These are phyloP conservation scores for Gasteruption jaculator DNA, from an alignment of 2,888 invertebrate species.

Conservation along the genomic window DNA sequence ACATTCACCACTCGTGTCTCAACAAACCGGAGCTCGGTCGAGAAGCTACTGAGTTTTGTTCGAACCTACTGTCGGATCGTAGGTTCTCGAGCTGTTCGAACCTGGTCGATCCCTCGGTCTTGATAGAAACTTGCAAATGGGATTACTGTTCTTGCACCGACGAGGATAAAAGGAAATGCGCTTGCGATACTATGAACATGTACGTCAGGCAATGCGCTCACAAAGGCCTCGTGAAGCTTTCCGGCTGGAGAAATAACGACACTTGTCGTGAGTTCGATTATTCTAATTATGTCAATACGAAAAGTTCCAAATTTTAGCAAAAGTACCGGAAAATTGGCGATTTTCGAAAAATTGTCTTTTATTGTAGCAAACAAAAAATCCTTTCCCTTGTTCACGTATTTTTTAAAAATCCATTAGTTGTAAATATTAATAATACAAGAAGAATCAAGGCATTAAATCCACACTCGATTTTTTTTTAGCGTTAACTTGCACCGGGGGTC, in stretches of 20 bases:
- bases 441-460: too few relatives aligned
- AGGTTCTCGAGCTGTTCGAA: constrained; percentile 64
- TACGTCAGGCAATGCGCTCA: constrained; percentile 73
- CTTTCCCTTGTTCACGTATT: too few relatives aligned
- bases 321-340: not conserved
- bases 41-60: constrained; percentile 61
- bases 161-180: constrained; percentile 56
- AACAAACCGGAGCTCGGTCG: constrained; percentile 44
- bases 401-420: too few relatives aligned
- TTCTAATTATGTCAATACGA: constrained; percentile 7
- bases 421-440: too few relatives aligned
- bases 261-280: constrained; percentile 67
- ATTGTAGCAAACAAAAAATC: too few relatives aligned
- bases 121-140: constrained; percentile 71
- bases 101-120: constrained; percentile 63
- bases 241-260: constrained; percentile 73
- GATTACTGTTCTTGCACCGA: constrained; percentile 73
- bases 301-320: constrained; percentile 2
- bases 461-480: constrained; percentile 62
- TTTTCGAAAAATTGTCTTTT: constrained; percentile 6
- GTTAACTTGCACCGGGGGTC: constrained; percentile 70
- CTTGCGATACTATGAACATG: constrained; percentile 72
- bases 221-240: constrained; percentile 59
- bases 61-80: constrained; percentile 60
- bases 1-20: constrained; percentile 55